Base-by-base conservation (phyloP, 2,888 invertebrate genomes). In the Leptinotarsa tumamoca region DNA sequence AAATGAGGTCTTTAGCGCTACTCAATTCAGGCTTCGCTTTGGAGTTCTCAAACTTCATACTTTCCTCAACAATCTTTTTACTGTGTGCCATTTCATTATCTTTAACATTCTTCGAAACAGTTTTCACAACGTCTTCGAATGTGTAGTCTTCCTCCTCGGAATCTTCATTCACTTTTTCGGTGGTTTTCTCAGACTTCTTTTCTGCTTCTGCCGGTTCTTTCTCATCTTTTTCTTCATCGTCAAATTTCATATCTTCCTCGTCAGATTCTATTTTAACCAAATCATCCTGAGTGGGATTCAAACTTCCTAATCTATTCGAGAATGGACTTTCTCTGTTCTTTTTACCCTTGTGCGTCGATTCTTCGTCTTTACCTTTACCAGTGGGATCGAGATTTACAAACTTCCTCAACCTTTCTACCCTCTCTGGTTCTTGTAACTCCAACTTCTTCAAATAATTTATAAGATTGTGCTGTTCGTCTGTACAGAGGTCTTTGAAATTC, bases 51-150 rank as follows among this genome's bases (percentile, higher is more conserved):
- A 80, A 82, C 63, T 61, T 86, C 85, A 82, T 81, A 18, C 78
- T 82, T 54, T 85, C 79, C 73, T 88, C 87, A 14, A 86, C 83
- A 27, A 84, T 80, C 72, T 85, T 85, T 33, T 83, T 82, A 69
- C 85, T 86, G 17, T 83, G 80, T 72, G 92, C 90, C 84, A 91
- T 90, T 87, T 92, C 91, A 81, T 91, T 91, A 76, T 93, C 93
- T 80, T 90, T 92, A 0, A 95, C 92, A 84, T 94, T 95, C 83
- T 93, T 92, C 1, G 93, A 93, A 0, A 93, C 95, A 0, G 94
- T 94, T 86, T 94, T 92, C 82, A 94, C 94, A 63, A 95, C 94
- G 86, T 96, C 96, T 81, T 95, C 95, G 79, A 94, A 95, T n/a
- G 93, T 92, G 82, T 96, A 96, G 84, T 95, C 95, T 82, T 95